phyloP scores from a whole-genome alignment of 2,113 vertebrate genomes.

The Eolophus roseicapilla region DNA sequence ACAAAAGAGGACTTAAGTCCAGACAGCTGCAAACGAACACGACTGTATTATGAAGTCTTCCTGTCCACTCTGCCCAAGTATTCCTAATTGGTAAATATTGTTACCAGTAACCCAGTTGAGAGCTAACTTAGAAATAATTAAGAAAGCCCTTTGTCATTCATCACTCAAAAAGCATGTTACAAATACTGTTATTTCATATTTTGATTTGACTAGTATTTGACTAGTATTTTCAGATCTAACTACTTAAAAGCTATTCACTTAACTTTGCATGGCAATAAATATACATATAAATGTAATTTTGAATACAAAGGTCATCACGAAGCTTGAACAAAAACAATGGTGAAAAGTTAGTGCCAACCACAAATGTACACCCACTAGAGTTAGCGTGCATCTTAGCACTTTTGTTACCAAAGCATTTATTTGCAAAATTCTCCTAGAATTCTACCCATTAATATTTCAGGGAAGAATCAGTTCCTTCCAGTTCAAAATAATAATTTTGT shows the following conservation, averaged over 20 bases:
- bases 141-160: not conserved
- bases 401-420: not conserved
- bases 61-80: not conserved
- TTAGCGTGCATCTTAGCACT: fast-evolving
- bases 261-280: not conserved
- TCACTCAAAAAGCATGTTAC: not conserved
- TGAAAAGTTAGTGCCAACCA: not conserved
- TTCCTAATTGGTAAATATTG: not conserved
- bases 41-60: not conserved
- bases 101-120: not conserved
- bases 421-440: not conserved
- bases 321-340: not conserved
- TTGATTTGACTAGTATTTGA: not conserved
- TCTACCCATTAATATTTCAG: not conserved
- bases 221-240: not conserved
- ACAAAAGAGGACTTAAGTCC: not conserved
- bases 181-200: not conserved
- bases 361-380: not conserved
- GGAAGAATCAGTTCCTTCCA: not conserved
- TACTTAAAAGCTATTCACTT: not conserved
- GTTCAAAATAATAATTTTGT: not conserved
- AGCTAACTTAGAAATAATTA: not conserved
- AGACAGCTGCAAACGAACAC: not conserved
- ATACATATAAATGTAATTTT: not conserved
- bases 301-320: not conserved